These are phyloP conservation scores for Rattus rattus DNA, from an alignment of 2,113 vertebrate species.

Conservation along the genomic window DNA sequence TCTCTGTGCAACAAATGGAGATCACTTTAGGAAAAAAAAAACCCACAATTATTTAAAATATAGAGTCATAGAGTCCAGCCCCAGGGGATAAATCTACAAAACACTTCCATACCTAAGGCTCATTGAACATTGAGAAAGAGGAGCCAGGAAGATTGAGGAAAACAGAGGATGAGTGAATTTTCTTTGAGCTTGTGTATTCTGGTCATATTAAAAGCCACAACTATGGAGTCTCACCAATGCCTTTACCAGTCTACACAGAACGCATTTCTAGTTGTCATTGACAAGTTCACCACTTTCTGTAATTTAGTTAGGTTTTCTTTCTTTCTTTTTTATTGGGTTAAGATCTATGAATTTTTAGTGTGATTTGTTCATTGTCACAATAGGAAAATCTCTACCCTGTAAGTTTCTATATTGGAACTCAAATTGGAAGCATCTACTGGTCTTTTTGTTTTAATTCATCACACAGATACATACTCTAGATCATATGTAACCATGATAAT, in stretches of 20 bases:
- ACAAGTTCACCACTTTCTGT: constrained; percentile 8
- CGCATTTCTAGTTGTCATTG: background rate
- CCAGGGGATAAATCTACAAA: background rate
- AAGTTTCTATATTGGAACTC: background rate
- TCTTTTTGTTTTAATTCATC: background rate
- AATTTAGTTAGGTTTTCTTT: constrained; percentile 52
- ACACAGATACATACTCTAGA: constrained; percentile 27
- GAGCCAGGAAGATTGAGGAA: background rate
- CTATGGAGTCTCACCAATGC: background rate
- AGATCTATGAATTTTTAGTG: constrained; percentile 28
- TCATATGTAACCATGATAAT: constrained; percentile 72
- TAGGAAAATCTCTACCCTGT: background rate
- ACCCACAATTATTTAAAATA: background rate
- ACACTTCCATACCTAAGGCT: background rate
- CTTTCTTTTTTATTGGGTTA: background rate
- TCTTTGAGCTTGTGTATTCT: background rate
- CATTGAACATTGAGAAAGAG: background rate
- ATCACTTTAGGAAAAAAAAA: background rate
- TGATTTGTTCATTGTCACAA: background rate
- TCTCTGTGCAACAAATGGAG: background rate
- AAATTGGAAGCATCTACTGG: background rate
- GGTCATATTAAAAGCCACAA: background rate
- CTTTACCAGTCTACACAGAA: background rate
- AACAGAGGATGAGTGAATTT: background rate
- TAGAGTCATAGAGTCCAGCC: background rate